Conservation (phyloP, 1,140 invertebrate genomes). For the Pogonus chalceus region DNA sequence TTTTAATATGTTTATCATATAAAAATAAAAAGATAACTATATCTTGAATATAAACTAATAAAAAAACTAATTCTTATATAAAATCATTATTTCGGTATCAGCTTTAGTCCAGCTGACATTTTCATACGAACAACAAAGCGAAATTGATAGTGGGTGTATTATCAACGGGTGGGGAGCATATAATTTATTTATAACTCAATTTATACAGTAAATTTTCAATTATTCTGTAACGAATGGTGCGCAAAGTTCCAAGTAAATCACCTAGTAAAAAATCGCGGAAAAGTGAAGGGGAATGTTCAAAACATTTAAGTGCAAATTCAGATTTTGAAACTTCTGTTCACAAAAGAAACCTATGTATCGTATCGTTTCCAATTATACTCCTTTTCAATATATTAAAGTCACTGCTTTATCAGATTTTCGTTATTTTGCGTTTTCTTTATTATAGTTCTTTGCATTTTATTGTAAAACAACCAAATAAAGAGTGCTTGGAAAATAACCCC, state of each 20-base stretch:
- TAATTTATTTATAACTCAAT: no score
- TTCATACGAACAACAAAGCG: no score
- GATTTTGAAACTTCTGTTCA: conserved; percentile 53
- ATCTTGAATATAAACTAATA: no score
- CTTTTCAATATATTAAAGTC: conserved; percentile 71
- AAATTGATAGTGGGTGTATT: no score
- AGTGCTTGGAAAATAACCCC: conserved; percentile 45
- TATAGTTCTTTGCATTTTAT: conserved; percentile 58
- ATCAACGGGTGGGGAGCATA: no score
- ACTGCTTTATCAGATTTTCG: conserved; percentile 72
- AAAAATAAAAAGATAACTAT: no score
- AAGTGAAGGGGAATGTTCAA: conserved; percentile 22
- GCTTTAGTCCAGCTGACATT: no score
- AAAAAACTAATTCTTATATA: no score
- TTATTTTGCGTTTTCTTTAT: conserved; percentile 75
- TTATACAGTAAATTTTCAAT: no score
- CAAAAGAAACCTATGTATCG: conserved; percentile 74
- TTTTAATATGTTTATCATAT: no score
- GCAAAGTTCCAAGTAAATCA: conserved; percentile 34
- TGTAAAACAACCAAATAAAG: conserved; percentile 49
- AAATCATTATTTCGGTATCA: no score
- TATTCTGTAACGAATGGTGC: conserved; percentile 30
- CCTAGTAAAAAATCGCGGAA: conserved; percentile 34
- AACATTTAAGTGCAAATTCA: conserved; percentile 28
- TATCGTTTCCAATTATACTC: conserved; percentile 75